A percentile compares a stretch with the other conserved stretches of the same genome.
Evolutionary conservation across 2,797 vertebrate species (phyloP).

Genomic region (Pseudopleuronectes americanus): DNA sequence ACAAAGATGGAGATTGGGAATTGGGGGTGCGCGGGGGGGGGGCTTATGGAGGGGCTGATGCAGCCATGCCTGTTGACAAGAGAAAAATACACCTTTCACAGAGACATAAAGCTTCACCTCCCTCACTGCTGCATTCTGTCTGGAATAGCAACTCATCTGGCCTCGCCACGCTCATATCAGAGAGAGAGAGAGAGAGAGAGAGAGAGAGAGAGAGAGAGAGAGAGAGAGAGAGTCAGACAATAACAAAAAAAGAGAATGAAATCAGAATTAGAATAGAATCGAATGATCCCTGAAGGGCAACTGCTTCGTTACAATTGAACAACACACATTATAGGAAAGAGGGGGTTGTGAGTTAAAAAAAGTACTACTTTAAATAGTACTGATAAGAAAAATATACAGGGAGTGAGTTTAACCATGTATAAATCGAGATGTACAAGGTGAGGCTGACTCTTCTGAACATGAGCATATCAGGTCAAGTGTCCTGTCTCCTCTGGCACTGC

Average conservation of each 20-base stretch:
- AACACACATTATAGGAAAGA: background rate
- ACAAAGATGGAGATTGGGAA: slow-evolving; percentile 60
- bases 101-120: slow-evolving; percentile 77
- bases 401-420: background rate
- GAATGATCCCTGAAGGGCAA: background rate
- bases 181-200: slow-evolving; percentile 17
- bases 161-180: slow-evolving; percentile 56
- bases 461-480: background rate
- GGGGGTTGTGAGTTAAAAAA: background rate
- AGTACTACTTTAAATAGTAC: background rate
- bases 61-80: slow-evolving; percentile 81
- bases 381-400: background rate
- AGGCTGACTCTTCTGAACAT: background rate
- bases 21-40: slow-evolving; percentile 17
- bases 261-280: background rate
- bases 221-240: slow-evolving; percentile 10
- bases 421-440: background rate
- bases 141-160: slow-evolving; percentile 72
- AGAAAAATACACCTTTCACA: slow-evolving; percentile 79
- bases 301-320: background rate
- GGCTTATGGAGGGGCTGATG: slow-evolving; percentile 76
- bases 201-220: slow-evolving; percentile 7
- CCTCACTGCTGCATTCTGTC: slow-evolving; percentile 69
- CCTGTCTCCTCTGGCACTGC: background rate
- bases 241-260: background rate